A percentile compares a stretch with the other conserved stretches of the same genome.
phyloP scores from a whole-genome alignment of 2,797 vertebrate genomes.

The Uromys caudimaculatus region DNA sequence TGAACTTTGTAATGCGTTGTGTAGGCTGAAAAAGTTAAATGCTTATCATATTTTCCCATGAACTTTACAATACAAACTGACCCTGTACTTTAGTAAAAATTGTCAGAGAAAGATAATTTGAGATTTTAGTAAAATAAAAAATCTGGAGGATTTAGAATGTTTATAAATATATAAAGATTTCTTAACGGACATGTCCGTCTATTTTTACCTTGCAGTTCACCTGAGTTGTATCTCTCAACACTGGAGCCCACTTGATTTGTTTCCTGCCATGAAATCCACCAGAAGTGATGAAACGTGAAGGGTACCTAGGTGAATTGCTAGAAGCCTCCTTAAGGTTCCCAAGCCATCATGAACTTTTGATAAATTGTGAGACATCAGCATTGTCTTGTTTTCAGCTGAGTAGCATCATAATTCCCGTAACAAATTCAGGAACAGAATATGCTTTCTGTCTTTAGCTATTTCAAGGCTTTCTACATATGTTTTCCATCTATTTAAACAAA shows the following conservation, averaged over 20 bases:
- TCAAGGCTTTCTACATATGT: background rate
- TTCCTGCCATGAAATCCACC: slow-evolving; percentile 73
- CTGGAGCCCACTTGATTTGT: slow-evolving; percentile 62
- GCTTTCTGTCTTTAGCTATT: background rate
- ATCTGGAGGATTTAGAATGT: background rate
- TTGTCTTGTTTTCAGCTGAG: background rate
- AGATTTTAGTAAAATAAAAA: slow-evolving; percentile 39
- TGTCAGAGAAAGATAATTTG: slow-evolving; percentile 19
- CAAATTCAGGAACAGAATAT: background rate
- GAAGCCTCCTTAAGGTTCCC: slow-evolving; percentile 73
- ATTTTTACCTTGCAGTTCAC: slow-evolving; percentile 69
- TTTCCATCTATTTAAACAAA: background rate
- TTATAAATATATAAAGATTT: background rate
- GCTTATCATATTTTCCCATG: slow-evolving; percentile 16
- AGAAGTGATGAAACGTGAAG: slow-evolving; percentile 78
- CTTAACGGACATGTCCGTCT: slow-evolving; percentile 34
- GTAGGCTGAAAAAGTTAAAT: background rate
- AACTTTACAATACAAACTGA: background rate
- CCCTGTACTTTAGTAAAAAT: background rate
- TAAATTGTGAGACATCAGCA: slow-evolving; percentile 47
- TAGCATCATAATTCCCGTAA: background rate
- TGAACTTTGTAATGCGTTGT: slow-evolving; percentile 48
- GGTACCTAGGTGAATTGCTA: slow-evolving; percentile 76
- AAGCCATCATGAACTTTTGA: slow-evolving; percentile 74
- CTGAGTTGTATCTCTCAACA: slow-evolving; percentile 47